Percentiles rank a stretch among this genome's conserved stretches.
These are phyloP conservation scores for Corythoichthys intestinalis DNA, from an alignment of 2,113 vertebrate species.

Conservation along the genomic window DNA sequence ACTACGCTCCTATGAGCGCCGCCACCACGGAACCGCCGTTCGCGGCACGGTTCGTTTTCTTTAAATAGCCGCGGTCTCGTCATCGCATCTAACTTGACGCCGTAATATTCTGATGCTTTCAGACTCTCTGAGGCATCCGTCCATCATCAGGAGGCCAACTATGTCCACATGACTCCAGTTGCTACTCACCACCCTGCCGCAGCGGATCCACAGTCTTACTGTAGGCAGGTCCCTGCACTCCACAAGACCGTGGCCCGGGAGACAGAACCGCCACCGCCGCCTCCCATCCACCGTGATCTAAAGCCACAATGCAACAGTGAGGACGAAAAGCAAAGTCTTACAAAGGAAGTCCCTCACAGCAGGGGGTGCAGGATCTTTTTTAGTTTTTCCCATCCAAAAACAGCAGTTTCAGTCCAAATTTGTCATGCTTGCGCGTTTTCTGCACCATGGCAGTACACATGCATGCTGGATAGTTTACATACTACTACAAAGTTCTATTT, in stretches of 20 bases:
- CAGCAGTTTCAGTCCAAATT: too few relatives aligned
- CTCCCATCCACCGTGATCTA: conserved; percentile 61
- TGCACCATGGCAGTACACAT: too few relatives aligned
- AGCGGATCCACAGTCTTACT: conserved; percentile 34
- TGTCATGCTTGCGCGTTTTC: too few relatives aligned
- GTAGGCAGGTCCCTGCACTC: conserved; percentile 56
- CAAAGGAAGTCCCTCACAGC: too few relatives aligned
- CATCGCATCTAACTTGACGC: neutral
- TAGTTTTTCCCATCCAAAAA: too few relatives aligned
- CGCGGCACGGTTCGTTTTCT: conserved; percentile 25
- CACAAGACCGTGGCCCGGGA: too few relatives aligned
- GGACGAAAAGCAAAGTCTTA: neutral
- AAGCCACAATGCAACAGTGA: conserved; percentile 56
- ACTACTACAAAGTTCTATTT: too few relatives aligned
- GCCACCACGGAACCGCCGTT: conserved; percentile 52
- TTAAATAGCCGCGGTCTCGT: neutral
- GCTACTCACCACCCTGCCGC: conserved; percentile 11
- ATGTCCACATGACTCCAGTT: conserved; percentile 58
- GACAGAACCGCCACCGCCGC: conserved; percentile 25
- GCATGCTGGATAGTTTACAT: too few relatives aligned
- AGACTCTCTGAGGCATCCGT: conserved; percentile 25
- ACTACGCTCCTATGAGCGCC: conserved; percentile 63
- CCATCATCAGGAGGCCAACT: conserved; percentile 44
- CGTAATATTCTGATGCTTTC: neutral
- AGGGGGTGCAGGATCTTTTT: too few relatives aligned